These are phyloP conservation scores for Strongylocentrotus purpuratus DNA, from an alignment of 35 echinoderm and acorn worm genomes.

Conservation along the genomic window DNA sequence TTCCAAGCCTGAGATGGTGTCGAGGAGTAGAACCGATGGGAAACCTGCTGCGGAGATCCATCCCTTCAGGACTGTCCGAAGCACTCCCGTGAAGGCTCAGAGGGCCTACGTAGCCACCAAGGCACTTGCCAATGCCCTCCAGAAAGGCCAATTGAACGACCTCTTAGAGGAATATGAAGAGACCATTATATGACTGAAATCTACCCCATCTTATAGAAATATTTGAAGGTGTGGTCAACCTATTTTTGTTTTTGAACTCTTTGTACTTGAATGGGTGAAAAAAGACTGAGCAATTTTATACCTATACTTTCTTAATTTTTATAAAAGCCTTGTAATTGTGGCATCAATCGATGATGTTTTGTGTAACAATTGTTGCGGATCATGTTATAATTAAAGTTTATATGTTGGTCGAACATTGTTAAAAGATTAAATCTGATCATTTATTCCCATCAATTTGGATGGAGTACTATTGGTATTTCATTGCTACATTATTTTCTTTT, in stretches of 20 bases:
- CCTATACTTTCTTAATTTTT: not conserved
- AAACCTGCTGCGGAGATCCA: conserved; percentile 41
- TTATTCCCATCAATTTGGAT: too few relatives aligned
- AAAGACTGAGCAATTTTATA: not conserved
- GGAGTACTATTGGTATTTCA: too few relatives aligned
- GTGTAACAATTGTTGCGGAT: not conserved
- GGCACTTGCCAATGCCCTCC: conserved; percentile 48
- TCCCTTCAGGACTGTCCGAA: conserved; percentile 43
- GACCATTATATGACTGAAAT: conserved; percentile 35
- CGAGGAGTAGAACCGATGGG: not conserved
- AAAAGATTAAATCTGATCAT: too few relatives aligned
- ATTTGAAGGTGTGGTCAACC: not conserved
- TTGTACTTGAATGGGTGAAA: not conserved
- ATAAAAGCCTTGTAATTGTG: not conserved
- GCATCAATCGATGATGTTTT: not conserved
- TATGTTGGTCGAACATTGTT: not conserved
- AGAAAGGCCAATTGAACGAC: conserved; percentile 24
- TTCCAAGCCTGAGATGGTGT: conserved; percentile 7
- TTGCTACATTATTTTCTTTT: too few relatives aligned
- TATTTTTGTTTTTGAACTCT: not conserved
- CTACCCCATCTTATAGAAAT: not conserved
- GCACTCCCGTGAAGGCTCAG: conserved; percentile 2
- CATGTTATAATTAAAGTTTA: not conserved
- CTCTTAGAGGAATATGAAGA: conserved; percentile 39
- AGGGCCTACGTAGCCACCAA: conserved; percentile 32